Evolutionary conservation across 2,888 invertebrate species (phyloP).

Genomic region (Ormyrus pomaceus): DNA sequence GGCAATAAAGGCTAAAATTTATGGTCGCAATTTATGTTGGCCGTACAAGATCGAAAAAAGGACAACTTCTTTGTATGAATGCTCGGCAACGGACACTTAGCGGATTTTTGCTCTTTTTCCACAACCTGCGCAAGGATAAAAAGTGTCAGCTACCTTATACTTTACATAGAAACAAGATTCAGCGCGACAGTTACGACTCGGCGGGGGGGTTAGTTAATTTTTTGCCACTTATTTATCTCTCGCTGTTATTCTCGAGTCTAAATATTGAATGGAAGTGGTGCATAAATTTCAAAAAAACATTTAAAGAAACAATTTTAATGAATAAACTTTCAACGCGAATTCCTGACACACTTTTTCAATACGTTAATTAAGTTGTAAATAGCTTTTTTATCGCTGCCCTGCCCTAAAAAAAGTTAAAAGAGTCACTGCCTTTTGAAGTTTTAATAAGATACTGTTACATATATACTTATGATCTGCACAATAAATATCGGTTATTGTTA

Average conservation of each 20-base stretch:
- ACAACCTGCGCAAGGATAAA: constrained; percentile 26
- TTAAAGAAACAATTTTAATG: too few relatives aligned
- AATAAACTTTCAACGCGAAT: too few relatives aligned
- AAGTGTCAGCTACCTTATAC: constrained; percentile 28
- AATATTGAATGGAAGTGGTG: too few relatives aligned
- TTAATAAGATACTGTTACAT: too few relatives aligned
- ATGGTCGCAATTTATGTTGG: constrained; percentile 34
- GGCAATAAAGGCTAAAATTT: constrained; percentile 38
- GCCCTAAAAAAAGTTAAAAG: too few relatives aligned
- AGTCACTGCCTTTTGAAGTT: too few relatives aligned
- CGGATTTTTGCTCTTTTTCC: constrained; percentile 31
- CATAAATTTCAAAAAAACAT: too few relatives aligned
- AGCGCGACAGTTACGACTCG: constrained; percentile 36
- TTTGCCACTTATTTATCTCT: background rate
- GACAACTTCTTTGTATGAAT: constrained; percentile 24
- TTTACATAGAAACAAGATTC: constrained; percentile 21
- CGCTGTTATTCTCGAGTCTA: background rate
- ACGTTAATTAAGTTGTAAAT: too few relatives aligned
- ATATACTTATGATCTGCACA: too few relatives aligned
- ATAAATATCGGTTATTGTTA: too few relatives aligned
- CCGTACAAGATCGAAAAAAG: constrained; percentile 34
- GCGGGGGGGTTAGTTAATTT: background rate
- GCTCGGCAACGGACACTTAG: background rate
- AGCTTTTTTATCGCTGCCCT: too few relatives aligned
- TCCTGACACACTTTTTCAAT: too few relatives aligned